Base-by-base conservation (phyloP, 2,113 vertebrate genomes). In the Leptocoma aspasia region DNA sequence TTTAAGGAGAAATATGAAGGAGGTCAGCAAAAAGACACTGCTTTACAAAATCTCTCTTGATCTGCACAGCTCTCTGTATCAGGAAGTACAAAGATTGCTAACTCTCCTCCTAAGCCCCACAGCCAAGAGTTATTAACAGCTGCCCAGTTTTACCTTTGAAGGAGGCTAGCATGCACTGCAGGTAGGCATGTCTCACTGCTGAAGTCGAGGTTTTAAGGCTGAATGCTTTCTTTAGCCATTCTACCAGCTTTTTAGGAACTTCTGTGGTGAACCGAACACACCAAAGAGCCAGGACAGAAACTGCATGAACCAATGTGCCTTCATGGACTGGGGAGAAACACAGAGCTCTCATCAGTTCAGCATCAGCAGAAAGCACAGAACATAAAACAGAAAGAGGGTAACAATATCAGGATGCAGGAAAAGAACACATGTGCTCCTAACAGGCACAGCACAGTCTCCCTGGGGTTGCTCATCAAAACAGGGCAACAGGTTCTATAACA, bases 201-300 rank as follows among this genome's bases (percentile, higher is more conserved):
- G 99, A 99, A 16, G 99, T 99, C 41, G 98, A 99, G 31, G 99
- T 98, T 97, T 99, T 99, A 68, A 99, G 98, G 95, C 98, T 99
- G 96, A 99, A 99, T 13, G 98, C 99, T 95, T 99, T 99, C 96
- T 99, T 99, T 76, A 99, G 97, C 99, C 99, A 99, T 45, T 99
- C 99, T 8, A 98, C 83, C 86, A 99, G 96, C 87, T 98, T 98
- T 63, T 97, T 94, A 11, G 99, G 98, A 85, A 99, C 98, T 78
- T 99, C 98, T 0, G 98, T 98, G 22, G 98, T 98, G 92, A 99
- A 98, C 13, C 98, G 98, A 68, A 94, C 95, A 71, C 98, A 99
- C 99, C 99, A 99, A 70, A 99, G 98, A n/a, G 98, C 98, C 92
- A 99, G 98, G 76, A 99, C 97, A 13, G 98, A 98, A 81, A 99